Evolutionary conservation across 2,888 invertebrate species (phyloP).

Genomic region (Nomada goodeniana): DNA sequence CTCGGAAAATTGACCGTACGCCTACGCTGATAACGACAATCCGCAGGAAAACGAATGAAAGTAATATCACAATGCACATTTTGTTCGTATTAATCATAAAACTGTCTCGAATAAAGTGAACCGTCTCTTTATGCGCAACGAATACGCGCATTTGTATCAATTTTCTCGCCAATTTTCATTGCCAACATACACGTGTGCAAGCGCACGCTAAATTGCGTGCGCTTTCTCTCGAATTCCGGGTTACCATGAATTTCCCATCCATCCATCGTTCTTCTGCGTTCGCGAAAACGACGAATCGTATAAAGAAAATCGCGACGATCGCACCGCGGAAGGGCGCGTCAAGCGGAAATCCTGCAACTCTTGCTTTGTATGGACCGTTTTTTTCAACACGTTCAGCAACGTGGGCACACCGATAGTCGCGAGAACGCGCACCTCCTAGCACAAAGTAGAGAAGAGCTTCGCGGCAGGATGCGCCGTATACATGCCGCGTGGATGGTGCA

Average conservation of each 20-base stretch:
- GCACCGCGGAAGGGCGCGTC: conserved; percentile 21
- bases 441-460: conserved; percentile 37
- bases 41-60: too few relatives aligned
- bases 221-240: conserved; percentile 27
- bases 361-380: conserved; percentile 16
- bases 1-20: too few relatives aligned
- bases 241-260: neutral
- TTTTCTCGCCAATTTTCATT: too few relatives aligned
- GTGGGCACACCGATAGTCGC: conserved; percentile 27
- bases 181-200: too few relatives aligned
- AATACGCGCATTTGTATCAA: too few relatives aligned
- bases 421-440: neutral
- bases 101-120: too few relatives aligned
- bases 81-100: too few relatives aligned
- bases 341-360: conserved; percentile 43
- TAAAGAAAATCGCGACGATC: conserved; percentile 40
- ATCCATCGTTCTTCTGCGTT: neutral
- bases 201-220: neutral
- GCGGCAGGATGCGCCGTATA: conserved; percentile 54
- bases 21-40: too few relatives aligned
- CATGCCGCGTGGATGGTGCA: conserved; percentile 42
- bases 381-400: conserved; percentile 48
- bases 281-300: conserved; percentile 1
- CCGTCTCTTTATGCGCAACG: too few relatives aligned
- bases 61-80: too few relatives aligned